Conservation (phyloP, 2,797 vertebrate genomes). For the Smutsia gigantea region DNA sequence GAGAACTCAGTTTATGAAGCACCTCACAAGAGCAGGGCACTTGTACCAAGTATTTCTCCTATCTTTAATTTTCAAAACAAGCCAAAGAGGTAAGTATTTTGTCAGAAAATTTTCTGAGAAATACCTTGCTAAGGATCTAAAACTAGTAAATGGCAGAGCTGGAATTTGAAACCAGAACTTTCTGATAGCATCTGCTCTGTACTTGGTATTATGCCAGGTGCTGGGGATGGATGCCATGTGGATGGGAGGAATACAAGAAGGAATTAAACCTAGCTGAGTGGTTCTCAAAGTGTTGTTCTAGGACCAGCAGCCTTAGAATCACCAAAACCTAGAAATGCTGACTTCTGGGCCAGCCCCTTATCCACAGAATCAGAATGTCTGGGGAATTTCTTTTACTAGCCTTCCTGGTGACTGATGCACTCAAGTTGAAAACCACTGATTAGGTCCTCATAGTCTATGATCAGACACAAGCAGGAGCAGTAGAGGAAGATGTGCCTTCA, state of each 20-base stretch:
- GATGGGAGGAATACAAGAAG: background rate
- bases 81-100: background rate
- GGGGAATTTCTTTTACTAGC: background rate
- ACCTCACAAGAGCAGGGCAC: background rate
- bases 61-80: slow-evolving; percentile 56
- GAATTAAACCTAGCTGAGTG: background rate
- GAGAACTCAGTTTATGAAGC: slow-evolving; percentile 8
- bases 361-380: background rate
- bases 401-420: background rate
- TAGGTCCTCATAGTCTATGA: background rate
- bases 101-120: slow-evolving; percentile 26
- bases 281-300: background rate
- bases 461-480: background rate
- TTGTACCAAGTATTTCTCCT: background rate
- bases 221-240: background rate
- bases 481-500: background rate
- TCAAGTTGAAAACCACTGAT: background rate
- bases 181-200: background rate
- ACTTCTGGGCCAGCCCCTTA: background rate
- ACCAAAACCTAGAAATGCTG: background rate
- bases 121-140: background rate
- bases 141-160: background rate
- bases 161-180: slow-evolving; percentile 5
- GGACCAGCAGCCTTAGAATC: background rate
- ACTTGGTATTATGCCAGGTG: background rate